phyloP scores from a whole-genome alignment of 2,797 vertebrate species.

The Anguilla marmorata region DNA sequence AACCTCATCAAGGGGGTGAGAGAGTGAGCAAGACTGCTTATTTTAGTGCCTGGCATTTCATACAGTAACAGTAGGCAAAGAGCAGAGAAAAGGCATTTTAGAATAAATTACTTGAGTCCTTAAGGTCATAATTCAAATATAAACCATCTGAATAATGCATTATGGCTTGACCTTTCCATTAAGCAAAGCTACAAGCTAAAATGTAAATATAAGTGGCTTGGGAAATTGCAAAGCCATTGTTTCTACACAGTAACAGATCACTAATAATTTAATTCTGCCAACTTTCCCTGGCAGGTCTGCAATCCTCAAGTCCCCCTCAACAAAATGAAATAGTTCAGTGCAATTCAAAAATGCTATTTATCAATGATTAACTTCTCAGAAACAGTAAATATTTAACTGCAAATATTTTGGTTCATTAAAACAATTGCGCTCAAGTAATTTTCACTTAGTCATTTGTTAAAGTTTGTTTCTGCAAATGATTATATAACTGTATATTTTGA shows the following conservation, averaged over 20 bases:
- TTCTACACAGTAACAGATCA: slow-evolving; percentile 6
- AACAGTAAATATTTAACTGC: background rate
- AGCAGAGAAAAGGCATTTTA: background rate
- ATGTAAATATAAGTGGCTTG: background rate
- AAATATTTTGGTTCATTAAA: background rate
- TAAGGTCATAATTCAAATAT: slow-evolving; percentile 15
- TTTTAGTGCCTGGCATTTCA: slow-evolving; percentile 11
- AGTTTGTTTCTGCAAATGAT: background rate
- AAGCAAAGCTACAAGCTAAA: slow-evolving; percentile 1
- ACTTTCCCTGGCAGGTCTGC: background rate
- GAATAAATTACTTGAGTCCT: background rate
- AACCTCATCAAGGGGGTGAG: background rate
- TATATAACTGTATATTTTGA: background rate
- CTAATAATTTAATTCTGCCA: background rate
- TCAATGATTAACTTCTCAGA: background rate
- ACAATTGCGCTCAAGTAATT: background rate
- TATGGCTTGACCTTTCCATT: background rate
- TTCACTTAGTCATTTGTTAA: background rate
- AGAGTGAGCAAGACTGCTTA: background rate
- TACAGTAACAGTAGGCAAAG: background rate
- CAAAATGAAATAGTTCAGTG: background rate
- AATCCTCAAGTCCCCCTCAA: background rate
- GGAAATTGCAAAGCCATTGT: background rate
- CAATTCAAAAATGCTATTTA: background rate
- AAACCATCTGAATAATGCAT: slow-evolving; percentile 1